Base-by-base conservation (phyloP, 2,888 invertebrate species). In the Sarcophaga subvicina region DNA sequence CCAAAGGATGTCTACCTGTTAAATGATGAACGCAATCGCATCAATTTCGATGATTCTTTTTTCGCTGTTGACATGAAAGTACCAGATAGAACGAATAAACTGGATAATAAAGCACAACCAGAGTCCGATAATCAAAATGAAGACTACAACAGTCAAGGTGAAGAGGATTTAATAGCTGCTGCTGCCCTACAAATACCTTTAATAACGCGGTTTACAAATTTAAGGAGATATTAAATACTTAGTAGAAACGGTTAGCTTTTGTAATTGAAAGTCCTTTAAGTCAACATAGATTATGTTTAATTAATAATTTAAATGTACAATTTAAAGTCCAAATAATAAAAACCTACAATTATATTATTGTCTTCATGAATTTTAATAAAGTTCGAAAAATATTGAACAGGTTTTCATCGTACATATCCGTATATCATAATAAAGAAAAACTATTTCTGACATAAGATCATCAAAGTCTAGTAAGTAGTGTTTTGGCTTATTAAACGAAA, bases 11-110 rank as follows among this genome's bases (percentile, higher is more conserved):
- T 90, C 4, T 92, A 91, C 25, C 80, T 91, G 71, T 89, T 90
- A 76, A 90, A 91, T 84, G 92, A 93, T 37, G 92, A 92, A 80
- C 90, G 91, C 0, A 90, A 90, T 86, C 92, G 92, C 27, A 91
- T 92, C 4, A 91, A 92, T 69, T 93, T 93, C 45, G 93, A 92
- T 82, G 92, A 92, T 72, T 89, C 91, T 2, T 92, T 93, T 79
- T 93, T 92, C 83, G 91, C 90, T 5, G 91, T 91, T 37, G 92
- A 92, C 64, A 90, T 91, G 90, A 92, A 92, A 64, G 89, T 91
- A 8, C 90, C 91, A 62, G 88, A 91, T 25, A 90, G 92, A 0
- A 90, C 91, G 27, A 92, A 92, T 83, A 90, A 92, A 49, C 90
- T 90, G 10, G 91, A 92, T n/a, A 37, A 37, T 37, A 90, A 89